phyloP scores from a whole-genome alignment of 2,797 vertebrate species.

The Anabacerthia variegaticeps region DNA sequence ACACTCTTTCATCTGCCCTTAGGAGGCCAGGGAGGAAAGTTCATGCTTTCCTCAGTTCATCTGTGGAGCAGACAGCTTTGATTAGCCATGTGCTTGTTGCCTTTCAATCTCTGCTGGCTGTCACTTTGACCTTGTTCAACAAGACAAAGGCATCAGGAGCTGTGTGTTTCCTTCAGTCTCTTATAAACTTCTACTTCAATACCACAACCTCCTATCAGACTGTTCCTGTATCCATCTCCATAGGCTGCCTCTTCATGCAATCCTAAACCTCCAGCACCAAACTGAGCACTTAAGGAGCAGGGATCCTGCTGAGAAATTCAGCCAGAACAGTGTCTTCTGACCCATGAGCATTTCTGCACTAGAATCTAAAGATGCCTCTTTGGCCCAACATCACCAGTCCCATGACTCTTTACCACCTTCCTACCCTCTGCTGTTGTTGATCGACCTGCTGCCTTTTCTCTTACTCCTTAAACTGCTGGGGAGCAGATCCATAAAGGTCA shows the following conservation, averaged over 20 bases:
- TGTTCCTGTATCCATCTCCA: background rate
- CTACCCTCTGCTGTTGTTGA: background rate
- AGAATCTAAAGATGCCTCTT: background rate
- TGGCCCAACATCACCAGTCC: background rate
- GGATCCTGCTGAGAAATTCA: background rate
- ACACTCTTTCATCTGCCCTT: background rate
- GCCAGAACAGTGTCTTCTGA: background rate
- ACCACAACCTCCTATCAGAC: background rate
- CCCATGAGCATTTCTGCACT: background rate
- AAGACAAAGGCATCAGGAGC: background rate
- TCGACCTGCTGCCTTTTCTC: background rate
- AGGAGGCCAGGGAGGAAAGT: background rate
- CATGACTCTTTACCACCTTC: background rate
- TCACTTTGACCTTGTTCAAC: background rate
- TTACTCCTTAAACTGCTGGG: background rate
- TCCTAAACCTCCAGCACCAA: background rate
- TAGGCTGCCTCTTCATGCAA: background rate
- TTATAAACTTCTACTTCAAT: background rate
- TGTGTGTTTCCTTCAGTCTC: background rate
- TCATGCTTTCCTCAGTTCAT: background rate
- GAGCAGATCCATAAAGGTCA: background rate
- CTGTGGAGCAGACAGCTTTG: conserved; percentile 18
- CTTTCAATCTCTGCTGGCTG: background rate
- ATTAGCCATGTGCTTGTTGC: background rate
- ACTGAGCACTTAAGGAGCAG: background rate